Evolutionary conservation across 2,113 vertebrate species (phyloP).

Genomic region (Oenanthe oenanthe): DNA sequence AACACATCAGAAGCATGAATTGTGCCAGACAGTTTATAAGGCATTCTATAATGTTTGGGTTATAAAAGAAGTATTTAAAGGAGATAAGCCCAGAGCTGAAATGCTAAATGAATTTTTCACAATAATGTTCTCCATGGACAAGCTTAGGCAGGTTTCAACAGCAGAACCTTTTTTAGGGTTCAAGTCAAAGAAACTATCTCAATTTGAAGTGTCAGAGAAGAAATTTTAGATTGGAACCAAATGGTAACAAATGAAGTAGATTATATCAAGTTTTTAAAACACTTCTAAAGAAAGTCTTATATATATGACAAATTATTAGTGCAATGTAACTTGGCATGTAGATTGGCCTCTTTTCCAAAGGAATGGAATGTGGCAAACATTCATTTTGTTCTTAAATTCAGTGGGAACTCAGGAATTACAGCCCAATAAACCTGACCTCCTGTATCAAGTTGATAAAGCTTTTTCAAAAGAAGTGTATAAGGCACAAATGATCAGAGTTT

Average conservation of each 20-base stretch:
- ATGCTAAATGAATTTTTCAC: conserved; percentile 35
- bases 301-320: conserved; percentile 40
- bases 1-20: conserved; percentile 24
- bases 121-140: background rate
- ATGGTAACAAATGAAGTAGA: conserved; percentile 36
- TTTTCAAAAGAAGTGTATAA: background rate
- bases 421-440: background rate
- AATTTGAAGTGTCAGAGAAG: background rate
- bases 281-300: conserved; percentile 1
- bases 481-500: background rate
- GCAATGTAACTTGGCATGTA: fast-evolving
- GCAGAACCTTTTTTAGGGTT: background rate
- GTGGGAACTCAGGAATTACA: background rate
- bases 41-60: conserved; percentile 3
- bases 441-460: background rate
- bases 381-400: background rate
- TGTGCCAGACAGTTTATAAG: conserved; percentile 43
- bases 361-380: background rate
- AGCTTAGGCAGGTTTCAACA: conserved; percentile 25
- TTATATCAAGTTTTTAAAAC: conserved; percentile 36
- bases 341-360: background rate
- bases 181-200: conserved; percentile 23
- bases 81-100: conserved; percentile 51
- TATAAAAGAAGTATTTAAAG: conserved; percentile 13
- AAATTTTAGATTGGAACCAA: conserved; percentile 22